Percentiles rank a stretch among this genome's conserved stretches.
These are phyloP conservation scores for Plectropomus leopardus DNA, from an alignment of 2,113 vertebrate genomes.

Conservation along the genomic window DNA sequence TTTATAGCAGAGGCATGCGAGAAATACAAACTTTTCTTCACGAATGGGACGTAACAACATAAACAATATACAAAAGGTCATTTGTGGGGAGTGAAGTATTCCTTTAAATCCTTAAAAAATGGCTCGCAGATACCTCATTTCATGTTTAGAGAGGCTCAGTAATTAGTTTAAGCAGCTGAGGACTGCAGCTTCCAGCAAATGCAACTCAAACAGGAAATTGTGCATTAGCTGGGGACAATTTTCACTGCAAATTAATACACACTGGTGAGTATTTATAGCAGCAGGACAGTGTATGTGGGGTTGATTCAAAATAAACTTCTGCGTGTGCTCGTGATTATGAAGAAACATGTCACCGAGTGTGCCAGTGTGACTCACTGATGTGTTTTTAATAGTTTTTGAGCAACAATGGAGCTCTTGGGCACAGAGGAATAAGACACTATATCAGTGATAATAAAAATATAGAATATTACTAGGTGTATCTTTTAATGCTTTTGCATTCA, in stretches of 20 bases:
- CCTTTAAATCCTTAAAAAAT: background rate
- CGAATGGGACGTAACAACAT: too few species aligned
- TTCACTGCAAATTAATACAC: background rate
- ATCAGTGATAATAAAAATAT: slow-evolving; percentile 4
- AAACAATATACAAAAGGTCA: too few species aligned
- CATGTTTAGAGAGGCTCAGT: background rate
- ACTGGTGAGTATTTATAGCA: background rate
- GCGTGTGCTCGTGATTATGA: background rate
- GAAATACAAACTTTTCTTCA: too few species aligned
- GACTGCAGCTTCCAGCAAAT: background rate
- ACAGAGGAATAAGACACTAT: background rate
- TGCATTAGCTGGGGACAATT: background rate
- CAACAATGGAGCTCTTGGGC: background rate
- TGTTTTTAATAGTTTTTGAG: slow-evolving; percentile 14
- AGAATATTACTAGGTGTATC: background rate
- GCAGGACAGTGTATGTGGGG: background rate
- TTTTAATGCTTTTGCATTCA: background rate
- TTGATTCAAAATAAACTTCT: background rate
- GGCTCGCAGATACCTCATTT: background rate
- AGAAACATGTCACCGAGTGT: background rate
- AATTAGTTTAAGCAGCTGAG: background rate
- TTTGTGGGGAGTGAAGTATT: too few species aligned
- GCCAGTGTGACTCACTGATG: background rate
- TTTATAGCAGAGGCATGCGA: too few species aligned
- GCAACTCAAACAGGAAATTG: background rate